phyloP scores from a whole-genome alignment of 2,113 vertebrate genomes.

The Tenebrosternarchus preto region DNA sequence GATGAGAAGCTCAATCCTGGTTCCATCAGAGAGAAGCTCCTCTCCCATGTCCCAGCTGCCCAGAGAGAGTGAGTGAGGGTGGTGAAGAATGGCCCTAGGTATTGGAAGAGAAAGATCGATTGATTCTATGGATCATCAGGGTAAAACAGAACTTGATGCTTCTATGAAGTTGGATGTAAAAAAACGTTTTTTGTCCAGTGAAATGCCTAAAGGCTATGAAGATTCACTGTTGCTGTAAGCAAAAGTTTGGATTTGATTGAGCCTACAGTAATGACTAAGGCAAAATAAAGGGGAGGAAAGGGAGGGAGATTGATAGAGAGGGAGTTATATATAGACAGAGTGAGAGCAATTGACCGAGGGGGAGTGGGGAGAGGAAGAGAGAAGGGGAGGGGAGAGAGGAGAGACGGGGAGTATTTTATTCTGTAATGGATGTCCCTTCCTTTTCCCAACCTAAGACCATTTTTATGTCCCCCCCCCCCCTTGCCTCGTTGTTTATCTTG shows the following conservation, averaged over 20 bases:
- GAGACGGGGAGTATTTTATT: constrained; percentile 26
- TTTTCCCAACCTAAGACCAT: no score
- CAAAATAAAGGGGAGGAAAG: not conserved
- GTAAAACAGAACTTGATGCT: no score
- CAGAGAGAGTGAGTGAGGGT: constrained; percentile 84
- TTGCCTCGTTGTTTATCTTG: not conserved
- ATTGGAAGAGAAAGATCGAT: no score
- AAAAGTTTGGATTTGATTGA: not conserved
- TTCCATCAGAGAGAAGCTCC: constrained; percentile 79
- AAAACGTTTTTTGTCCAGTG: no score
- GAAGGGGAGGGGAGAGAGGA: not conserved
- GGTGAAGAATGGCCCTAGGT: no score
- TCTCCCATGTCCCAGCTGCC: constrained; percentile 76
- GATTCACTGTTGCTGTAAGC: not conserved
- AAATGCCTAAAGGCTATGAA: no score
- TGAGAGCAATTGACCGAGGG: no score
- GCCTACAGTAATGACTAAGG: not conserved
- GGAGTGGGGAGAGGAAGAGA: not conserved
- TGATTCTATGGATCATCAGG: no score
- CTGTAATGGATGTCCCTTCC: constrained; percentile 36
- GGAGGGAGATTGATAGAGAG: no score
- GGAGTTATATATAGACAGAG: no score
- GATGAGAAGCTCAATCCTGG: constrained; percentile 83
- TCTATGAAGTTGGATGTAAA: no score
- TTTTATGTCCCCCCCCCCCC: no score